A percentile compares a stretch with the other conserved stretches of the same genome.
phyloP scores from a whole-genome alignment of 2,888 invertebrate genomes.

The Uloborus plumipes region DNA sequence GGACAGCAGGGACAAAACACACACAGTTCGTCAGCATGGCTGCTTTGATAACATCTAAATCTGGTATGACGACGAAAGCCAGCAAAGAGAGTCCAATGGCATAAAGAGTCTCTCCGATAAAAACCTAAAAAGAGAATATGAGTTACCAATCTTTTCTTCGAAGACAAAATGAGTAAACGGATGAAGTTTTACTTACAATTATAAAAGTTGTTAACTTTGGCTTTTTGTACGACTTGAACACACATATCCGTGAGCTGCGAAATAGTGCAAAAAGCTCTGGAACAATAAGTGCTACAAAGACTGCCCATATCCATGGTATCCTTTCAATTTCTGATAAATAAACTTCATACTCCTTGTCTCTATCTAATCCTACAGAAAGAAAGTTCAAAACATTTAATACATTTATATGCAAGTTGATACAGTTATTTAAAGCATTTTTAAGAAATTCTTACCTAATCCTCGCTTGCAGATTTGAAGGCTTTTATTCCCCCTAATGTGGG shows the following conservation, averaged over 20 bases:
- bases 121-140: slow-evolving; percentile 68
- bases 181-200: slow-evolving; percentile 51
- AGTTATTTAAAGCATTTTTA: too few relatives aligned
- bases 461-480: slow-evolving; percentile 50
- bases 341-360: slow-evolving; percentile 64
- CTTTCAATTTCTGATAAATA: slow-evolving; percentile 67
- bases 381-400: not conserved
- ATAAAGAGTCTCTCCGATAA: slow-evolving; percentile 73
- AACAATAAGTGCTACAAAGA: slow-evolving; percentile 68
- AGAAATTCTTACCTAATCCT: slow-evolving; percentile 48
- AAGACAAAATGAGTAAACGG: not conserved
- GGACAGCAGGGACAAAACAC: slow-evolving; percentile 73
- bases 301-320: slow-evolving; percentile 70
- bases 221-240: slow-evolving; percentile 68
- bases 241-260: slow-evolving; percentile 67
- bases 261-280: slow-evolving; percentile 69
- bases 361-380: slow-evolving; percentile 40
- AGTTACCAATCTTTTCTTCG: not conserved
- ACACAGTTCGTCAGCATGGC: slow-evolving; percentile 73
- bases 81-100: slow-evolving; percentile 73
- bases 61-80: slow-evolving; percentile 73
- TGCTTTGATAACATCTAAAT: slow-evolving; percentile 73
- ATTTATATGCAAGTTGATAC: not conserved
- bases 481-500: slow-evolving; percentile 83
- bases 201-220: slow-evolving; percentile 61